Evolutionary conservation across 2,888 invertebrate species (phyloP).

Genomic region (Drosophila lutescens): DNA sequence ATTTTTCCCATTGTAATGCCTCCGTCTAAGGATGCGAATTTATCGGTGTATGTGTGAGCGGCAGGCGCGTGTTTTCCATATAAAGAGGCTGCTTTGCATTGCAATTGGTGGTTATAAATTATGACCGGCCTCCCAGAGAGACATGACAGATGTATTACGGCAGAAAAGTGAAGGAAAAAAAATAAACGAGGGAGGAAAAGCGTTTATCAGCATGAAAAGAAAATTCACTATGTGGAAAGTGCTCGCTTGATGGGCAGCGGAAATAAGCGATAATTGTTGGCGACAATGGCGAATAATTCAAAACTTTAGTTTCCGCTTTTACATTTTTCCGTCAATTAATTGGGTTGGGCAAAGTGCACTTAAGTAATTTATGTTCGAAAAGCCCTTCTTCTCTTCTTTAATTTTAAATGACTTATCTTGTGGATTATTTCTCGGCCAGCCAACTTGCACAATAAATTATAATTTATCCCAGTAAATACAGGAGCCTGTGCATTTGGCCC

Average conservation of each 20-base stretch:
- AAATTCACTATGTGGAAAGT: slow-evolving; percentile 1
- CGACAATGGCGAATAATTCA: slow-evolving; percentile 14
- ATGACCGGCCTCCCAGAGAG: slow-evolving; percentile 24
- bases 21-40: slow-evolving; percentile 5
- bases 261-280: slow-evolving; percentile 31
- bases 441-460: slow-evolving; percentile 20
- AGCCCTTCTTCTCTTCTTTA: too few relatives aligned
- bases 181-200: slow-evolving; percentile 15
- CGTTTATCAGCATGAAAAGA: slow-evolving; percentile 15
- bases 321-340: neutral
- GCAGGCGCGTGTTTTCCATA: slow-evolving; percentile 67
- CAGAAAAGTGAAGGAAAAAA: neutral
- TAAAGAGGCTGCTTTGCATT: slow-evolving; percentile 70
- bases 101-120: slow-evolving; percentile 66
- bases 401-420: neutral
- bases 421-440: neutral
- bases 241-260: slow-evolving; percentile 13
- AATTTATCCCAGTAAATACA: slow-evolving; percentile 11
- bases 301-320: slow-evolving; percentile 7
- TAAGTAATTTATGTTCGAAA: too few relatives aligned
- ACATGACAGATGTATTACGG: slow-evolving; percentile 52
- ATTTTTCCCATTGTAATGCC: slow-evolving; percentile 2
- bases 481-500: neutral
- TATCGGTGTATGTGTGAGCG: slow-evolving; percentile 22
- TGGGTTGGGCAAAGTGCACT: neutral